Conservation (phyloP, 1,140 invertebrate species). For the Sycobia sp. region DNA sequence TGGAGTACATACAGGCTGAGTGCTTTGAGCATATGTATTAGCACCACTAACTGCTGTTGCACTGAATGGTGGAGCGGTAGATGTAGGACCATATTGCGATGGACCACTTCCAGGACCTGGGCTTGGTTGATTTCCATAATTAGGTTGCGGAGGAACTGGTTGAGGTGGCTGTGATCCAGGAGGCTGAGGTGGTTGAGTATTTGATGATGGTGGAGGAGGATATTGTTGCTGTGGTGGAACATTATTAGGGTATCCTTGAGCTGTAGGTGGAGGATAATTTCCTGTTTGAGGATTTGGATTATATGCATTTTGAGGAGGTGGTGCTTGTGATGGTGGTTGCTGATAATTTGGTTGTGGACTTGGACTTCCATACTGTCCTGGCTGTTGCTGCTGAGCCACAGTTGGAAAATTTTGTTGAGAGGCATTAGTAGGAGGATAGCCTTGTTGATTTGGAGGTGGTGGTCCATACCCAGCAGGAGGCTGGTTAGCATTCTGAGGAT, state of each 20-base stretch:
- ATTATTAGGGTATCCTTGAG: slow-evolving; percentile 57
- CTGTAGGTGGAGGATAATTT: slow-evolving; percentile 56
- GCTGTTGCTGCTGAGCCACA: slow-evolving; percentile 48
- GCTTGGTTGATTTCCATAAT: slow-evolving; percentile 56
- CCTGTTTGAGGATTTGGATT: slow-evolving; percentile 49
- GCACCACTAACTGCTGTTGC: slow-evolving; percentile 48
- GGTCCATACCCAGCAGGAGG: slow-evolving; percentile 56
- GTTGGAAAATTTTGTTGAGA: slow-evolving; percentile 54
- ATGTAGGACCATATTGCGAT: slow-evolving; percentile 52
- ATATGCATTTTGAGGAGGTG: slow-evolving; percentile 56
- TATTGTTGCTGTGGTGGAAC: slow-evolving; percentile 56
- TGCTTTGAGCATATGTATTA: slow-evolving; percentile 58
- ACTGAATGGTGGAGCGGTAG: slow-evolving; percentile 54
- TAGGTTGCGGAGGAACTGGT: slow-evolving; percentile 49
- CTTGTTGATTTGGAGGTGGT: slow-evolving; percentile 57
- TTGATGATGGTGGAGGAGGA: slow-evolving; percentile 52
- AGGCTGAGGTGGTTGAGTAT: slow-evolving; percentile 46
- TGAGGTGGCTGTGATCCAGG: slow-evolving; percentile 53
- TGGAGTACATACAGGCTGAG: slow-evolving; percentile 55
- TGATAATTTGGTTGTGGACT: slow-evolving; percentile 58
- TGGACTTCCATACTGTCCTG: slow-evolving; percentile 57
- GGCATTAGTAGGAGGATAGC: slow-evolving; percentile 54
- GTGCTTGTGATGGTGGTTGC: slow-evolving; percentile 51
- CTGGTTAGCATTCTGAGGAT: slow-evolving; percentile 52
- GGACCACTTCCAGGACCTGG: slow-evolving; percentile 56